These are phyloP conservation scores for Acanthisitta chloris DNA, from an alignment of 2,113 vertebrate genomes.

Conservation along the genomic window DNA sequence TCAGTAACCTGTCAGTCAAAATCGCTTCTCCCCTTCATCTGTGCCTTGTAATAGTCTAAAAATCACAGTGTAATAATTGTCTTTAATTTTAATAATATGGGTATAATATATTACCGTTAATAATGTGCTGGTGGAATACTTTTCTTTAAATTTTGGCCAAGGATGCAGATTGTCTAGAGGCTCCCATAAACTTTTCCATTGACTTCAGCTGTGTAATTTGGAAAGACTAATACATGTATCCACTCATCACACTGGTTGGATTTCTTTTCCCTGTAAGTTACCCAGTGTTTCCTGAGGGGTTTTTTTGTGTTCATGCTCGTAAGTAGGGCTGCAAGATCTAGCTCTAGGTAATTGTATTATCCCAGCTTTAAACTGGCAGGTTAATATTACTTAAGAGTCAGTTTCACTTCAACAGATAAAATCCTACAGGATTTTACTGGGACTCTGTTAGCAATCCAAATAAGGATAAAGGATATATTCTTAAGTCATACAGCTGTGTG, in stretches of 20 bases:
- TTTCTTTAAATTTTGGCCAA: background rate
- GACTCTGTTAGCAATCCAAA: conserved; percentile 21
- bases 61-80: background rate
- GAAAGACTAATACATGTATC: background rate
- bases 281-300: background rate
- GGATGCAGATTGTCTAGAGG: background rate
- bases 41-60: background rate
- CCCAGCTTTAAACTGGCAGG: background rate
- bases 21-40: background rate
- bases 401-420: conserved; percentile 27
- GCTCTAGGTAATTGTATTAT: background rate
- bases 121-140: background rate
- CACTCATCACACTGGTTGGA: background rate
- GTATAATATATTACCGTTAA: background rate
- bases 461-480: conserved; percentile 21
- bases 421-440: background rate
- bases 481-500: conserved; percentile 20
- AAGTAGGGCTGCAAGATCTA: background rate
- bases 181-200: background rate
- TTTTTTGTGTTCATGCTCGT: background rate
- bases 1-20: background rate
- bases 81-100: background rate
- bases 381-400: background rate
- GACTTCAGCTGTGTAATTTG: background rate
- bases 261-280: background rate